Percentiles rank a stretch among this genome's conserved stretches.
These are phyloP conservation scores for Limnephilus lunatus DNA, from an alignment of 2,888 invertebrate genomes.

Conservation along the genomic window DNA sequence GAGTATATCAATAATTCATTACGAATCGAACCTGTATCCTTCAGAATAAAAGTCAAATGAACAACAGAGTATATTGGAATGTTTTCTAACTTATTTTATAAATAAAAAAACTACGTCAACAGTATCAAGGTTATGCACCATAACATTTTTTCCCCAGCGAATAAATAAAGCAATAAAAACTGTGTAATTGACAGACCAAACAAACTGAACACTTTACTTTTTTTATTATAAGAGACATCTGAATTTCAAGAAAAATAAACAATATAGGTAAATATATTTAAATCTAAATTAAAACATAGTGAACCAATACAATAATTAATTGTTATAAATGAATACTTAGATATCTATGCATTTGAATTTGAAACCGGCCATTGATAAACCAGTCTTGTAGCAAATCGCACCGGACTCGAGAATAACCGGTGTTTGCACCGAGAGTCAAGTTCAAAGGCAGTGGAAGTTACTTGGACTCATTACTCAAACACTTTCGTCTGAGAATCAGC, in stretches of 20 bases:
- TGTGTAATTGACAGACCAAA: neutral
- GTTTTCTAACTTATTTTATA: too few species aligned
- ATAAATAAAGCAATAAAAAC: neutral
- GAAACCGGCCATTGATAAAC: neutral
- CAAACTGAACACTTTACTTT: neutral
- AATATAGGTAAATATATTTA: too few species aligned
- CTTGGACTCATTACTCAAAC: slow-evolving; percentile 14
- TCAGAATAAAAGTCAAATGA: neutral
- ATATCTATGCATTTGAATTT: neutral
- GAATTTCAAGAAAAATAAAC: neutral
- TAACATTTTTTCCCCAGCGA: neutral
- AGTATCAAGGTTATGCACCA: neutral
- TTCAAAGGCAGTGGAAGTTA: slow-evolving; percentile 19
- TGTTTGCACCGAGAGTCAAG: neutral
- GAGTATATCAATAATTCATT: too few species aligned
- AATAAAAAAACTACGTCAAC: neutral
- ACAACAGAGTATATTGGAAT: too few species aligned
- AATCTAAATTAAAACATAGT: neutral
- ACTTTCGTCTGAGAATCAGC: slow-evolving; percentile 30
- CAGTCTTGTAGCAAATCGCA: neutral
- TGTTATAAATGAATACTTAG: neutral
- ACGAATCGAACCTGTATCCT: neutral
- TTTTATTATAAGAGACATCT: neutral
- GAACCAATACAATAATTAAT: neutral
- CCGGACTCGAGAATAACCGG: neutral